A percentile compares a stretch with the other conserved stretches of the same genome.
Conservation (phyloP, 2,797 vertebrate species). For the Stomatorhinus walkeri region DNA sequence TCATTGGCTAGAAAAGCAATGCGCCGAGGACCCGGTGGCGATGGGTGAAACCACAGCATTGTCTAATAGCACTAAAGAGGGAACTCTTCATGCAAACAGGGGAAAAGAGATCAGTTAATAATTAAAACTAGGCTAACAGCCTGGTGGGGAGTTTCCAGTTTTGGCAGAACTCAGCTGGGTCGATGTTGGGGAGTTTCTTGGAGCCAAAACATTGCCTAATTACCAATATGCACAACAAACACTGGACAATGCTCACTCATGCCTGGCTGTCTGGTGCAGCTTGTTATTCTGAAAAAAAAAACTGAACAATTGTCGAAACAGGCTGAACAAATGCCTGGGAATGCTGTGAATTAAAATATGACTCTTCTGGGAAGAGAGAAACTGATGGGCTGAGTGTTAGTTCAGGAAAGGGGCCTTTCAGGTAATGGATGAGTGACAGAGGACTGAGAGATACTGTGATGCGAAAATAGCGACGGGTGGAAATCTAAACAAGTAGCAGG, state of each 20-base stretch:
- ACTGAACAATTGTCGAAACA: background rate
- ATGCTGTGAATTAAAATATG: background rate
- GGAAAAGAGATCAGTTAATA: conserved; percentile 12
- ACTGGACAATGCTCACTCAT: background rate
- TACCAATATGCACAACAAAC: conserved; percentile 2
- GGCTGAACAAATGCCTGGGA: background rate
- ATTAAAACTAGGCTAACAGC: conserved; percentile 12
- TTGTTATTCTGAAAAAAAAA: background rate
- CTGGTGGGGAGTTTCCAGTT: background rate
- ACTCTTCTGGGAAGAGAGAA: background rate
- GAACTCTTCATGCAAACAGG: background rate
- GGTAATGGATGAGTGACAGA: background rate
- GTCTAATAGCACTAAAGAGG: background rate
- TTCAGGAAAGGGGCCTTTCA: background rate
- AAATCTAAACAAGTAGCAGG: background rate
- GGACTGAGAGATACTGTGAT: background rate
- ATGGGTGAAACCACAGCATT: background rate
- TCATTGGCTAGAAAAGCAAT: background rate
- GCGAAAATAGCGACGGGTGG: background rate
- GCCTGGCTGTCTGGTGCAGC: background rate
- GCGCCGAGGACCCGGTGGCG: background rate
- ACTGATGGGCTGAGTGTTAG: background rate
- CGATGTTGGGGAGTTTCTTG: background rate
- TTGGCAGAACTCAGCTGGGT: background rate
- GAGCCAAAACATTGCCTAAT: conserved; percentile 11